Evolutionary conservation across 64 coral and sea anemone species (phyloP).

Genomic region (Orbicella faveolata): DNA sequence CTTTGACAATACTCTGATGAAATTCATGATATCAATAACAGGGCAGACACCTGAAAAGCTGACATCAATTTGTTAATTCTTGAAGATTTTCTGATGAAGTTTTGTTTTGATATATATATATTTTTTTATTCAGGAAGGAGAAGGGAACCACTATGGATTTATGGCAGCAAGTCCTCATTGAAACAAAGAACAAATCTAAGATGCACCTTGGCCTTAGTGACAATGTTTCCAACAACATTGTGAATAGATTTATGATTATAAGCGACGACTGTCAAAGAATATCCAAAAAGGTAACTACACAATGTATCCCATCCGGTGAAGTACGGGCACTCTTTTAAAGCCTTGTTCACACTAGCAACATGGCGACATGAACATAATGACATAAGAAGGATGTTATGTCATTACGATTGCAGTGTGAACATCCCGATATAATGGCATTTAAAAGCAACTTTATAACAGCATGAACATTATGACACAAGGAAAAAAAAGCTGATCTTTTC

Average conservation of each 20-base stretch:
- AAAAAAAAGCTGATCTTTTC: too few species aligned
- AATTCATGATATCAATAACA: too few species aligned
- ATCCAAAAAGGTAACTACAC: slow-evolving; percentile 70
- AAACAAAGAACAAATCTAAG: slow-evolving; percentile 92
- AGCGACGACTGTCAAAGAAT: slow-evolving; percentile 87
- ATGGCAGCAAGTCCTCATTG: slow-evolving; percentile 78
- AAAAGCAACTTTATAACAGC: too few species aligned
- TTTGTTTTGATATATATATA: background rate
- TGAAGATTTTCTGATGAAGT: too few species aligned
- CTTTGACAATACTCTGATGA: too few species aligned
- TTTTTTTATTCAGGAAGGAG: slow-evolving; percentile 63
- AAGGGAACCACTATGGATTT: slow-evolving; percentile 82
- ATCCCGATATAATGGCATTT: too few species aligned
- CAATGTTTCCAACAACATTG: slow-evolving; percentile 81
- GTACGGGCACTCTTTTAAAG: background rate
- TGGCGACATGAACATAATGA: too few species aligned
- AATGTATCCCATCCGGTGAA: background rate
- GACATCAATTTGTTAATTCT: background rate
- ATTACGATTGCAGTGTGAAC: too few species aligned
- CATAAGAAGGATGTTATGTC: too few species aligned
- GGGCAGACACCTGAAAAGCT: background rate
- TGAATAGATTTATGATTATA: slow-evolving; percentile 84
- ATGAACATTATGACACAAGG: too few species aligned
- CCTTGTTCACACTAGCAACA: background rate
- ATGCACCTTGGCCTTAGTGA: slow-evolving; percentile 65